Base-by-base conservation (phyloP, 2,888 invertebrate genomes). In the Tineola bisselliella region DNA sequence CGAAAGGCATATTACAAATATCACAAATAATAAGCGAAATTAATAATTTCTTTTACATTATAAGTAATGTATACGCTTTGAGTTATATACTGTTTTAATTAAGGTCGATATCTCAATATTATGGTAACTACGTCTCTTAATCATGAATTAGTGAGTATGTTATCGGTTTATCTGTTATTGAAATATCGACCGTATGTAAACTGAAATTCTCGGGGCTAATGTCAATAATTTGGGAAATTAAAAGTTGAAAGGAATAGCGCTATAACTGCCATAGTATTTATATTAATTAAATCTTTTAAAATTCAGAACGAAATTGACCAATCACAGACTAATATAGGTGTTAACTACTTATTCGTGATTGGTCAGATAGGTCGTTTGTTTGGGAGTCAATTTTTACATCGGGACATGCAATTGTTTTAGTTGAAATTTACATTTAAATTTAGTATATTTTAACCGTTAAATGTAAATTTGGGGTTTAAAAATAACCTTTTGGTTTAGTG, bases 381-480 rank as follows among this genome's bases (percentile, higher is more conserved):
- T 15, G 3, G 8, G 6, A 48, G n/a, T 48, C 18, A 2, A 25
- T 25, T 48, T 2, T 5, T 6, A 10, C 48, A 48, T 18, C 56
- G 56, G 56, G 56, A 3, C 56, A 18, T 19, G 56, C 56, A 56
- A 56, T 56, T 56, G 18, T 11, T 6, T 56, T 56, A 56, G 56
- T 25, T 13, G 5, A 56, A 56, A 19, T 56, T 38, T 38, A 38
- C 38, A 10, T 38, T 12, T 25, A 25, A 25, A 25, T 25, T 6
- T 25, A 25, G 25, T 25, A 25, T 25, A 25, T 25, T 25, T 25
- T 38, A 3, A 38, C 38, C 10, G 10, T 4, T 38, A n/a, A 38
- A 38, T 38, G 38, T 6, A 38, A 38, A 38, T 38, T 65, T 60
- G 67, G 64, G 68, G 70, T 48, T 48, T 48, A 15, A 43, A 15